Evolutionary conservation across 2,888 invertebrate genomes (phyloP).

Genomic region (Coenonympha glycerion): DNA sequence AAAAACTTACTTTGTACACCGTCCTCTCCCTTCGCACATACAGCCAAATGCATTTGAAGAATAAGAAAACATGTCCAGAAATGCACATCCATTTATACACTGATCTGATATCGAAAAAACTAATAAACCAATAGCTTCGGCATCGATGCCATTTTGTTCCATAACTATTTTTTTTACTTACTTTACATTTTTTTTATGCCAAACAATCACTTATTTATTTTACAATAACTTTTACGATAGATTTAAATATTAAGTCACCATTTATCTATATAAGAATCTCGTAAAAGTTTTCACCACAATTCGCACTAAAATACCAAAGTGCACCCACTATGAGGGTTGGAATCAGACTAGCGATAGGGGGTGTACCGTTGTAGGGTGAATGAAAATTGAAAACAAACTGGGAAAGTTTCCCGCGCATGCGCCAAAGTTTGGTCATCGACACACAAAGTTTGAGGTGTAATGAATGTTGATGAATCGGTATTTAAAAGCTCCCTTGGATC

Average conservation of each 20-base stretch:
- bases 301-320: slow-evolving; percentile 33
- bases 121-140: slow-evolving; percentile 44
- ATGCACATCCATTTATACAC: slow-evolving; percentile 70
- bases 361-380: slow-evolving; percentile 43
- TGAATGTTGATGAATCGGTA: slow-evolving; percentile 30
- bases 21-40: slow-evolving; percentile 46
- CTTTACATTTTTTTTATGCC: slow-evolving; percentile 26
- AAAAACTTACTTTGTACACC: slow-evolving; percentile 50
- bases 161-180: slow-evolving; percentile 45
- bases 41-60: slow-evolving; percentile 44
- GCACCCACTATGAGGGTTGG: slow-evolving; percentile 34
- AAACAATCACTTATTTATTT: not conserved
- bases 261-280: too few relatives aligned
- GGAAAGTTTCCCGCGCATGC: slow-evolving; percentile 50
- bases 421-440: slow-evolving; percentile 39
- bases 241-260: too few relatives aligned
- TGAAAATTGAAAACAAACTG: slow-evolving; percentile 37
- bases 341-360: slow-evolving; percentile 48
- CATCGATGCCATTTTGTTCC: slow-evolving; percentile 54
- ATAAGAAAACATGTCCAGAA: slow-evolving; percentile 54
- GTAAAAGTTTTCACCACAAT: slow-evolving; percentile 39
- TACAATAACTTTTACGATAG: too few relatives aligned
- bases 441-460: slow-evolving; percentile 27
- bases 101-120: slow-evolving; percentile 39
- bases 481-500: slow-evolving; percentile 25